Evolutionary conservation across 2,888 invertebrate genomes (phyloP).

Genomic region (Argyra leucocephala): DNA sequence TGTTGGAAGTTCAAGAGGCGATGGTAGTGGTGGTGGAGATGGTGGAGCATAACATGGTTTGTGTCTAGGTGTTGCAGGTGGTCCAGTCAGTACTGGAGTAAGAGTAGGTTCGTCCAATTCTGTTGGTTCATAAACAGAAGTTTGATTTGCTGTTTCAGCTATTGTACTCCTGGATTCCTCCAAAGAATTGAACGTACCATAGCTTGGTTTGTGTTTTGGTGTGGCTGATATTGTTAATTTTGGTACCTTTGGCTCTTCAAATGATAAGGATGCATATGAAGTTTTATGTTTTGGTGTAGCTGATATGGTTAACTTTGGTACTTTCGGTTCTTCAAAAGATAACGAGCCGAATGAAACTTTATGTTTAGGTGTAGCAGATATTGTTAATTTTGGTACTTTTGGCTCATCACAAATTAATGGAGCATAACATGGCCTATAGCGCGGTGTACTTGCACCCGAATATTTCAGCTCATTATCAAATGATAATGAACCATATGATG

Average conservation of each 20-base stretch:
- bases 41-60: neutral
- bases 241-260: neutral
- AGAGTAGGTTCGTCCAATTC: neutral
- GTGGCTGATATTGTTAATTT: neutral
- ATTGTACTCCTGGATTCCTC: neutral
- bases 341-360: neutral
- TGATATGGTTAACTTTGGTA: conserved; percentile 6
- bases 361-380: neutral
- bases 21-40: neutral
- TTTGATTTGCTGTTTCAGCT: conserved; percentile 6
- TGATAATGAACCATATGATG: neutral
- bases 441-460: neutral
- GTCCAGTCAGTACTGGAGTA: neutral
- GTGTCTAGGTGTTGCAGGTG: neutral
- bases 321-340: neutral
- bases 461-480: neutral
- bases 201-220: conserved; percentile 11
- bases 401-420: neutral
- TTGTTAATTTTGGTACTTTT: neutral
- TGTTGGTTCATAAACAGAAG: neutral
- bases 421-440: neutral
- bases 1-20: neutral
- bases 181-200: conserved; percentile 4
- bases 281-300: neutral
- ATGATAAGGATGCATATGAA: neutral